Evolutionary conservation across 2,888 invertebrate genomes (phyloP), one percentile per base, ranked within the genome.

Genomic region (Heliconius sara): DNA sequence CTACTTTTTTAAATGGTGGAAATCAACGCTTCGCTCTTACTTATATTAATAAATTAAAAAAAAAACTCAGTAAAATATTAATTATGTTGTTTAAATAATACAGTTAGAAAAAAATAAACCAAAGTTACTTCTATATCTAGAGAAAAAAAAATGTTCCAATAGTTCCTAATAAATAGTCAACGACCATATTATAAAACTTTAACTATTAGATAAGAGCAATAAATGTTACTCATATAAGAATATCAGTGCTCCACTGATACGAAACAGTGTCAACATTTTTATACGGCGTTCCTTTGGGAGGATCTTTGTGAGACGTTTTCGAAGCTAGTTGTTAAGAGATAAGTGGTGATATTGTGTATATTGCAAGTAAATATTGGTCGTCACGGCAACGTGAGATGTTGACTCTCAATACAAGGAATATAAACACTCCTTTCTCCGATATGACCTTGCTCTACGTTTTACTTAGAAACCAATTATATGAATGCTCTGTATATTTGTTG

Each of bases 301-400:
- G 89, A 91, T 90, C 88, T 87, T 86, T 89, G 86, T 87, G 86
- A 89, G 91, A 92, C 90, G 90, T 90, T 92, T 93, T 93, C 87
- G 87, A 89, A 92, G 89, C 88, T 88, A 89, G 91, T 92, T 93
- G 91, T 93, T 79, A 79, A 87, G 88, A 93, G 94, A 94, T 94
- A 95, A 94, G 92, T 93, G 92, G 93, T 94, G 91, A 94, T 94
- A 93, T 93, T 92, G 89, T 94, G 90, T 93, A 93, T 93, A 92
- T 91, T 91, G 87, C 89, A 88, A 86, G 93, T 93, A 91, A 95
- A 95, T 95, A 95, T 95, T 94, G 91, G 88, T 86, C 88, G 88
- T 91, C 91, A 87, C 91, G 88, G 92, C 89, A 90, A 91, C 92
- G 94, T 92, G 94, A 93, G 92, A 92, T 95, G 91, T 95, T 94